phyloP scores from a whole-genome alignment of 2,888 invertebrate genomes.

The Ditylenchus weischeri region DNA sequence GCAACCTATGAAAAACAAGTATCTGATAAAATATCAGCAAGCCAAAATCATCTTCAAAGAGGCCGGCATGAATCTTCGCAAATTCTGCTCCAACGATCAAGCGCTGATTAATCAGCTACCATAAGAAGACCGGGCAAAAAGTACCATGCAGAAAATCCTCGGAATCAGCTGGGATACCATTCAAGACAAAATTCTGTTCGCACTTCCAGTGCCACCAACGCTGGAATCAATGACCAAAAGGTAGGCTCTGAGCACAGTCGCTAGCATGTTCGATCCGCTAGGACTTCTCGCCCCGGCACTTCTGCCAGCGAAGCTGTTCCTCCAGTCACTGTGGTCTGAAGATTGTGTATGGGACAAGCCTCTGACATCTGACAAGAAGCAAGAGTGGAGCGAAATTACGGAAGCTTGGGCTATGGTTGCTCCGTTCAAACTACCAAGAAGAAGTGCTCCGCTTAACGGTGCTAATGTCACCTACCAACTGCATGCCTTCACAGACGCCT shows the following conservation, averaged over 20 bases:
- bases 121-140: no score
- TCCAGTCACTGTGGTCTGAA: slow-evolving; percentile 21
- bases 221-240: slow-evolving; percentile 16
- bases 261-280: slow-evolving; percentile 28
- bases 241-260: slow-evolving; percentile 10
- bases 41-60: no score
- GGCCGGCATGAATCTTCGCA: no score
- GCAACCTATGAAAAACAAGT: no score
- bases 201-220: slow-evolving; percentile 1
- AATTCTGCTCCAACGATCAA: no score
- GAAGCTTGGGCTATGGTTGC: neutral
- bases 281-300: slow-evolving; percentile 20
- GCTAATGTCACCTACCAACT: slow-evolving; percentile 27
- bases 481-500: slow-evolving; percentile 33
- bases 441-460: no score
- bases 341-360: slow-evolving; percentile 23
- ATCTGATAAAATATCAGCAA: no score
- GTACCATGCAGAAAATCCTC: no score
- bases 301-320: slow-evolving; percentile 24
- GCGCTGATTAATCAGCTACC: no score
- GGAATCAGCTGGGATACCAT: slow-evolving; percentile 16
- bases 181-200: slow-evolving; percentile 9
- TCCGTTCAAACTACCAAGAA: neutral
- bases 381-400: slow-evolving; percentile 11
- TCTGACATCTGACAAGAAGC: neutral